phyloP scores from a whole-genome alignment of 2,797 vertebrate genomes.

The Apogon hyalosoma region DNA sequence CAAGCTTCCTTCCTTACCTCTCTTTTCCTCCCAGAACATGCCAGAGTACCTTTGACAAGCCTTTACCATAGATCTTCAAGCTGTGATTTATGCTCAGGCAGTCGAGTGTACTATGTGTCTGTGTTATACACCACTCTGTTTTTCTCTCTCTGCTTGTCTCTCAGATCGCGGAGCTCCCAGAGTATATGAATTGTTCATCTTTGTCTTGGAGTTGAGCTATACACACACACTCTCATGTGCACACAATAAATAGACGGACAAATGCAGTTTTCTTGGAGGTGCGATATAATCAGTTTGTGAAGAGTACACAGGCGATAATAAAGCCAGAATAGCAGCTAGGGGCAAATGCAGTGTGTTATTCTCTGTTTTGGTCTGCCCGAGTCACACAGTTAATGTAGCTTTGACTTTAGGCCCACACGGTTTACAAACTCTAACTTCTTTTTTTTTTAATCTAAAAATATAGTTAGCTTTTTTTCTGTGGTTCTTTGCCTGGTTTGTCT shows the following conservation, averaged over 20 bases:
- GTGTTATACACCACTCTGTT: constrained; percentile 37
- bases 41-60: constrained; percentile 28
- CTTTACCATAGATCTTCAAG: constrained; percentile 46
- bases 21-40: constrained; percentile 26
- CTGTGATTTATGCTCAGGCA: constrained; percentile 57
- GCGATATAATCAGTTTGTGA: constrained; percentile 63
- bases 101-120: constrained; percentile 29
- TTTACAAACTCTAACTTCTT: constrained; percentile 44
- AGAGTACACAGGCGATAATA: constrained; percentile 67
- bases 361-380: constrained; percentile 52
- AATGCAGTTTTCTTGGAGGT: constrained; percentile 63
- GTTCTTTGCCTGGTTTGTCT: constrained; percentile 1
- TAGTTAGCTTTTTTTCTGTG: constrained; percentile 25
- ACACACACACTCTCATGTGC: constrained; percentile 10
- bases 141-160: constrained; percentile 44
- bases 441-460: constrained; percentile 55
- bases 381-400: constrained; percentile 61
- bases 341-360: constrained; percentile 61
- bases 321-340: constrained; percentile 50
- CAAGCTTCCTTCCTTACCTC: constrained; percentile 7
- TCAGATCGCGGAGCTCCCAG: constrained; percentile 38
- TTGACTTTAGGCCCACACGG: constrained; percentile 54
- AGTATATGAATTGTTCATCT: constrained; percentile 60
- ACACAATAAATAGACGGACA: constrained; percentile 39
- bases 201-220: constrained; percentile 42